phyloP scores from a whole-genome alignment of 2,888 invertebrate genomes.

The Ischnura elegans region DNA sequence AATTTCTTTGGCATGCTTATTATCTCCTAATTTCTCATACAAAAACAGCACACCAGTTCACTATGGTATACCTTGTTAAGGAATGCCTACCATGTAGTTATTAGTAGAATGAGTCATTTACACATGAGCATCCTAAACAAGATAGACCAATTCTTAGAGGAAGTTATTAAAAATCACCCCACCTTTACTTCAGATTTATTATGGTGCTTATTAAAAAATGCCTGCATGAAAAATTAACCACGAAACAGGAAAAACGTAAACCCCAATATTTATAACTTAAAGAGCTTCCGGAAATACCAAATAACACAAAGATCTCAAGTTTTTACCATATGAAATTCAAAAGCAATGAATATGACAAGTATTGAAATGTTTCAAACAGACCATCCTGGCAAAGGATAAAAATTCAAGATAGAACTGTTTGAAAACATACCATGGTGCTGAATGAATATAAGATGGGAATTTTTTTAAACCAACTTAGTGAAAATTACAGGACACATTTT shows the following conservation, averaged over 20 bases:
- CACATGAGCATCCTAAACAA: not conserved
- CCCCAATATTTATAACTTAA: not conserved
- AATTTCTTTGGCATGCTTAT: too few relatives aligned
- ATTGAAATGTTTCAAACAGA: constrained; percentile 23
- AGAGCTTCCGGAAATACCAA: not conserved
- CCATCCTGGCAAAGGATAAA: constrained; percentile 9
- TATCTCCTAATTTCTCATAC: too few relatives aligned
- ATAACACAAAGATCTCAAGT: not conserved
- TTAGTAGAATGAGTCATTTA: not conserved
- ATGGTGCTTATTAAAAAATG: not conserved
- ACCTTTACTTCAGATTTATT: not conserved
- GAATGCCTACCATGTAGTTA: not conserved
- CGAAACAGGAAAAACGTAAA: not conserved
- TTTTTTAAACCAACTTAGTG: too few relatives aligned
- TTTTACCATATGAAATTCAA: not conserved
- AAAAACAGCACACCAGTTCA: not conserved
- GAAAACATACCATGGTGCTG: not conserved
- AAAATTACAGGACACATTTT: too few relatives aligned
- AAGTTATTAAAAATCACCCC: not conserved
- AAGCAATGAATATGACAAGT: not conserved
- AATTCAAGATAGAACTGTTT: constrained; percentile 40
- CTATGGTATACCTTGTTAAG: not conserved
- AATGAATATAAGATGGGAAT: not conserved
- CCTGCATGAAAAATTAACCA: not conserved
- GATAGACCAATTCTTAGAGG: not conserved